Evolutionary conservation across 2,797 vertebrate species (phyloP).

Genomic region (Acanthis flammea): DNA sequence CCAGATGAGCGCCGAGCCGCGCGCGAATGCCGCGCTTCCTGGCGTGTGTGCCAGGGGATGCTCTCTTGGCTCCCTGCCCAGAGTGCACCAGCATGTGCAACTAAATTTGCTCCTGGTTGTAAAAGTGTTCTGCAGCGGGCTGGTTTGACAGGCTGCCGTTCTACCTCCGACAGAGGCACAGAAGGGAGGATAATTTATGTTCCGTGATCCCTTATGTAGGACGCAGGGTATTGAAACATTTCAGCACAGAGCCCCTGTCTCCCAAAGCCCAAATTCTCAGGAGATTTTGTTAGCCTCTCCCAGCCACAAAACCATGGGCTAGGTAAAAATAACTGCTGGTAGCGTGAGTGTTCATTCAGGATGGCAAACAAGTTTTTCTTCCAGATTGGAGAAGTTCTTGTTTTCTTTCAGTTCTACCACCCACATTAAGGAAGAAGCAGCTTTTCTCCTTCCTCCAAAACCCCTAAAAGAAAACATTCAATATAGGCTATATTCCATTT

Average conservation of each 20-base stretch:
- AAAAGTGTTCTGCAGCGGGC: neutral
- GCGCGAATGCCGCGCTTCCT: neutral
- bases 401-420: neutral
- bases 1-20: neutral
- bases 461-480: neutral
- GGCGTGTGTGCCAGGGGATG: accelerated
- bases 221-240: accelerated
- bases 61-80: neutral
- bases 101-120: neutral
- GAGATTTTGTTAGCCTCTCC: neutral
- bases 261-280: neutral
- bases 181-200: neutral
- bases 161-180: neutral
- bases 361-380: neutral
- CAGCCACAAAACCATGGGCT: neutral
- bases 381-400: neutral
- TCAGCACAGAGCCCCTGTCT: neutral
- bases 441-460: neutral
- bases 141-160: neutral
- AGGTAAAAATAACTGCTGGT: slow-evolving; percentile 17
- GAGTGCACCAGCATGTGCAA: neutral
- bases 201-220: neutral
- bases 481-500: neutral
- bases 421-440: neutral
- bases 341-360: neutral